Percentiles rank a stretch among this genome's conserved stretches.
Evolutionary conservation across 1,140 invertebrate species (phyloP).

Genomic region (Drosophila ananassae): DNA sequence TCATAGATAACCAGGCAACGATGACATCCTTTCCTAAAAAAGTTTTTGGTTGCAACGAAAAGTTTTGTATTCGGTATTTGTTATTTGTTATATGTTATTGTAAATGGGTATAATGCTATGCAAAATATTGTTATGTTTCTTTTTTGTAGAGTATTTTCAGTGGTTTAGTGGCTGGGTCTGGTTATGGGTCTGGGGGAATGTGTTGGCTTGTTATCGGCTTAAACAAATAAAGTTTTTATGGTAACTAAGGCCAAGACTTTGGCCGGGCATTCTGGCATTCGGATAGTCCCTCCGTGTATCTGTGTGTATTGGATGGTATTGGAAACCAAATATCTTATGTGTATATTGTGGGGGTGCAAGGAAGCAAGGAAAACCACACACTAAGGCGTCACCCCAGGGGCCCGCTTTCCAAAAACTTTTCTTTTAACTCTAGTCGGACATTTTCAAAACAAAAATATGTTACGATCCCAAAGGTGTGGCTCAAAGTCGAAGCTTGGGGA

Average conservation of each 20-base stretch:
- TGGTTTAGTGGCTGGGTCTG: constrained; percentile 20
- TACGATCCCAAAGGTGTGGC: constrained; percentile 29
- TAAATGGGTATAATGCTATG: constrained; percentile 33
- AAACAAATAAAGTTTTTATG: constrained; percentile 35
- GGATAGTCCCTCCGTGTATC: constrained; percentile 22
- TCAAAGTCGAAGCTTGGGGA: constrained; percentile 2
- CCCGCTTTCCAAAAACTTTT: constrained; percentile 7
- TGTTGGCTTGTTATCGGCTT: constrained; percentile 46
- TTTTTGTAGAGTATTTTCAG: constrained; percentile 13
- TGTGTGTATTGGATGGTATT: constrained; percentile 12
- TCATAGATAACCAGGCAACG: constrained; percentile 96
- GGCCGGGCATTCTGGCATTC: constrained; percentile 25
- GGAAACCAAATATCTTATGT: constrained; percentile 24
- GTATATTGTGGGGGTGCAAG: constrained; percentile 9
- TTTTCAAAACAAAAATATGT: constrained; percentile 13
- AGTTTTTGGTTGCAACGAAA: constrained; percentile 77
- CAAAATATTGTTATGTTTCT: constrained; percentile 27
- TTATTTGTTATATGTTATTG: constrained; percentile 41
- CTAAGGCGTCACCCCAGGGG: constrained; percentile 18
- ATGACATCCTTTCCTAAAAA: constrained; percentile 87
- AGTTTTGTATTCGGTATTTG: constrained; percentile 61
- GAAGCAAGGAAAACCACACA: constrained; percentile 29
- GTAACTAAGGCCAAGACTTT: constrained; percentile 44
- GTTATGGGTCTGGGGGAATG: constrained; percentile 7
- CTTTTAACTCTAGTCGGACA: constrained; percentile 9